phyloP scores from a whole-genome alignment of 1,140 invertebrate species.

The Pinna nobilis region DNA sequence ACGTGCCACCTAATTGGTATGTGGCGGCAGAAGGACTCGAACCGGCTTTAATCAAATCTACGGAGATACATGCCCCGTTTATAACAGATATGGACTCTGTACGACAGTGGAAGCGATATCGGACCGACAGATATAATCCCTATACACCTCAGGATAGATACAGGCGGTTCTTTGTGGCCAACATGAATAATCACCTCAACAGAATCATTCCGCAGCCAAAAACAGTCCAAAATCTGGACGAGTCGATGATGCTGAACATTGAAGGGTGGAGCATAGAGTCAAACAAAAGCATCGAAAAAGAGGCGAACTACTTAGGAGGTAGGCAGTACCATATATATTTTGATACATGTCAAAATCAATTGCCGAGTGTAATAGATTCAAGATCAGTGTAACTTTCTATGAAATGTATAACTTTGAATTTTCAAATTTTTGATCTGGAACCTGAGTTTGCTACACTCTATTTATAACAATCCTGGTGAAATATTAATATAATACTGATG shows the following conservation, averaged over 20 bases:
- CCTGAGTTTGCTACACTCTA: too few relatives aligned
- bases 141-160: constrained; percentile 50
- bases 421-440: too few relatives aligned
- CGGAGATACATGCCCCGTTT: constrained; percentile 51
- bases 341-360: too few relatives aligned
- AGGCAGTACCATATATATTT: too few relatives aligned
- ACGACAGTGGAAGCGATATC: constrained; percentile 62
- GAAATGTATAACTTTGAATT: too few relatives aligned
- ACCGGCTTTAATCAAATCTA: constrained; percentile 43
- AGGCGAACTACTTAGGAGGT: neutral
- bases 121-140: constrained; percentile 59
- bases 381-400: too few relatives aligned
- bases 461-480: too few relatives aligned
- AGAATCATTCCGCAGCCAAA: constrained; percentile 50
- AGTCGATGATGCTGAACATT: neutral
- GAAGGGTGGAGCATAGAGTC: neutral
- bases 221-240: neutral
- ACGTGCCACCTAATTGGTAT: constrained; percentile 66
- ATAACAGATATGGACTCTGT: constrained; percentile 53
- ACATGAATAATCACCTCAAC: constrained; percentile 14
- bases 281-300: neutral
- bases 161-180: constrained; percentile 25
- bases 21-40: constrained; percentile 47
- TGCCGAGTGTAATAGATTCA: too few relatives aligned
- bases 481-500: too few relatives aligned